Evolutionary conservation across 2,797 vertebrate species (phyloP).

Genomic region (Squalus acanthias): DNA sequence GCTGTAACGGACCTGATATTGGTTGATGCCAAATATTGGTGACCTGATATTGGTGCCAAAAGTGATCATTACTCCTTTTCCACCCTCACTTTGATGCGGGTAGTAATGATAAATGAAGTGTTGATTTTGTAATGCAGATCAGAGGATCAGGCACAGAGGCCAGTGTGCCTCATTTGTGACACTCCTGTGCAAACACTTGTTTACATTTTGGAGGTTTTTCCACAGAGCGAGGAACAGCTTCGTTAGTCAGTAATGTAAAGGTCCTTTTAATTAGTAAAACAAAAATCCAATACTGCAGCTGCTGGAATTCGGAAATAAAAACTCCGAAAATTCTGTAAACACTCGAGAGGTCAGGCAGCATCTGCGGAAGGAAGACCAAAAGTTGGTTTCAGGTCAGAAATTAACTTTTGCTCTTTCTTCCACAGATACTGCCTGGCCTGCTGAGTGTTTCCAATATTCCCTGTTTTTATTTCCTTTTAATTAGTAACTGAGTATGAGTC

Average conservation of each 20-base stretch:
- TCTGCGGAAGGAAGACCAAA: background rate
- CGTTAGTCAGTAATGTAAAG: background rate
- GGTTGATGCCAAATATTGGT: background rate
- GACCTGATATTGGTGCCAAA: background rate
- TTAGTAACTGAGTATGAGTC: background rate
- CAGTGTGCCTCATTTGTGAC: background rate
- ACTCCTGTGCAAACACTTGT: background rate
- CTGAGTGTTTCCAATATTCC: background rate
- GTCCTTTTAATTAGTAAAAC: too few species aligned
- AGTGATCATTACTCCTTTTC: background rate
- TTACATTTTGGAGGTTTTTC: background rate
- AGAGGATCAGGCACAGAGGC: background rate
- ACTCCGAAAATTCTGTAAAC: background rate
- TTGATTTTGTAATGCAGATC: background rate
- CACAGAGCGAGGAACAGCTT: background rate
- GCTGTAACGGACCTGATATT: background rate
- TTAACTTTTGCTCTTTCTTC: background rate
- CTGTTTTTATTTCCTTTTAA: background rate
- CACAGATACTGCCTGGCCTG: background rate
- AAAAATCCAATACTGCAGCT: background rate
- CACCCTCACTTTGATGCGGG: background rate
- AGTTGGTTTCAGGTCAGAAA: background rate
- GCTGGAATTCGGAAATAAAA: background rate
- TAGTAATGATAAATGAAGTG: background rate
- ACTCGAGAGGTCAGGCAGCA: background rate